phyloP scores from a whole-genome alignment of 2,113 vertebrate species.

The Setophaga coronata region DNA sequence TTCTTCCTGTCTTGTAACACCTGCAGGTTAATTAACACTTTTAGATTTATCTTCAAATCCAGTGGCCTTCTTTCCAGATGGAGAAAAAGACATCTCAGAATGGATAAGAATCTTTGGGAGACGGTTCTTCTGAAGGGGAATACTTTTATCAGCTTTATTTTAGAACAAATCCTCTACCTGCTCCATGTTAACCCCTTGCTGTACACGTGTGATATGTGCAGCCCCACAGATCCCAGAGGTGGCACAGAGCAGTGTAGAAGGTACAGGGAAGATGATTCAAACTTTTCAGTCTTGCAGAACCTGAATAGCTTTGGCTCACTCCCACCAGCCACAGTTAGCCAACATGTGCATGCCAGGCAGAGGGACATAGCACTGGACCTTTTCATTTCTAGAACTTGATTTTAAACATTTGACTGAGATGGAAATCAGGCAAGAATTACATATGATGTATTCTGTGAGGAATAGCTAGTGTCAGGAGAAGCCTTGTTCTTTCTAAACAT shows the following conservation, averaged over 20 bases:
- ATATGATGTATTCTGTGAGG: neutral
- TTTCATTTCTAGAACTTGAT: neutral
- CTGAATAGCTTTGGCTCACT: neutral
- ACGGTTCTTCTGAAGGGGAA: neutral
- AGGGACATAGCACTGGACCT: neutral
- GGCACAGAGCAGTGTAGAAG: neutral
- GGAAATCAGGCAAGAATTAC: neutral
- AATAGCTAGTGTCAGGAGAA: neutral
- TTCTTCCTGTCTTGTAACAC: neutral
- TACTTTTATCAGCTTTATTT: neutral
- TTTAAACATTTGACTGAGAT: neutral
- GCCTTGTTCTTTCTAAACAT: neutral
- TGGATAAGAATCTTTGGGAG: neutral
- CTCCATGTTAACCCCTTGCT: neutral
- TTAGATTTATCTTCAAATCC: neutral
- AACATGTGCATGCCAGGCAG: neutral
- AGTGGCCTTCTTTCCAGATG: neutral
- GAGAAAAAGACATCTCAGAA: neutral
- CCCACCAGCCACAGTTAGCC: neutral
- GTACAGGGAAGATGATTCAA: neutral
- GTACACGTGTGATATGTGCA: accelerated
- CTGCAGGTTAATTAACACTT: neutral
- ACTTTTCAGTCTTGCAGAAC: neutral
- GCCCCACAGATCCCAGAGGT: neutral
- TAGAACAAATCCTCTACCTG: neutral